Conservation (phyloP, 2,113 vertebrate species). For the Trinectes maculatus region DNA sequence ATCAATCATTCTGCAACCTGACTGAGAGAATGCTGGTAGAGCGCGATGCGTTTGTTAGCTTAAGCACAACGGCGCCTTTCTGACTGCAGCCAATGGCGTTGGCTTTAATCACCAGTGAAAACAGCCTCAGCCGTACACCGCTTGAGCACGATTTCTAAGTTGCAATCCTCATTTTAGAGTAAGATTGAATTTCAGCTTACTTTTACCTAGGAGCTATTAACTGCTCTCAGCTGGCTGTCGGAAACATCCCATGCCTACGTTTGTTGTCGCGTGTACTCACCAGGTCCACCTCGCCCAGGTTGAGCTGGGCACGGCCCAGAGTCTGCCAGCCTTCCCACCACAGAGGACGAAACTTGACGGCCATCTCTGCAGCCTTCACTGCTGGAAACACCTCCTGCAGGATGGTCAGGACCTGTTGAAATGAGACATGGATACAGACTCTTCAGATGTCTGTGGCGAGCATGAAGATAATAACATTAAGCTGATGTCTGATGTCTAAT, state of each 20-base stretch:
- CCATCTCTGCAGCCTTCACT: slow-evolving; percentile 93
- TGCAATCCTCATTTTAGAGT: background rate
- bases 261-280: slow-evolving; percentile 73
- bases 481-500: too few relatives aligned
- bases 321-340: slow-evolving; percentile 97
- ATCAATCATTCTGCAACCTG: background rate
- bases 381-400: slow-evolving; percentile 94
- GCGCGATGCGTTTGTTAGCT: background rate
- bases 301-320: slow-evolving; percentile 93
- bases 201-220: background rate
- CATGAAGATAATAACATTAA: too few relatives aligned
- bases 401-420: slow-evolving; percentile 87
- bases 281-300: slow-evolving; percentile 92
- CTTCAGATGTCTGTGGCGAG: background rate
- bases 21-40: background rate
- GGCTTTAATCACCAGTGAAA: background rate
- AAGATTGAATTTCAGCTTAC: background rate
- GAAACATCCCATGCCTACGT: background rate
- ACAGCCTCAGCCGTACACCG: background rate
- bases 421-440: background rate
- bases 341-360: slow-evolving; percentile 87
- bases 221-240: background rate
- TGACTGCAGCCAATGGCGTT: background rate
- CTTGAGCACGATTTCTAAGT: background rate
- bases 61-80: background rate